Evolutionary conservation across 2,113 vertebrate genomes (phyloP).

Genomic region (Amphiprion percula): DNA sequence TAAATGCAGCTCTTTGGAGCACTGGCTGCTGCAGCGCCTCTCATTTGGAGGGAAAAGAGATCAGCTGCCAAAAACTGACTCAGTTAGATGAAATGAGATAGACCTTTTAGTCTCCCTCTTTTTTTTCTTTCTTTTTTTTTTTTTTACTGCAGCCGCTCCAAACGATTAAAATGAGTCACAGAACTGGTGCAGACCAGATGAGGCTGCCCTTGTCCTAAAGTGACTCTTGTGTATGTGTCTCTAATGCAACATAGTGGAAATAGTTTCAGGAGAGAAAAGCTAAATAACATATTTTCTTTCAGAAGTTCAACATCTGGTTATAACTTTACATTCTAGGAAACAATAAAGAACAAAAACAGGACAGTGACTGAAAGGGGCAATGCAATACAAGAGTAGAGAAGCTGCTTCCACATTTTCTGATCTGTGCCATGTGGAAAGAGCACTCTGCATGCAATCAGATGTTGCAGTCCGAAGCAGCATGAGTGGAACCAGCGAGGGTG

Average conservation of each 20-base stretch:
- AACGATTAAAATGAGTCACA: conserved; percentile 70
- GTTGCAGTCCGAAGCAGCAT: conserved; percentile 17
- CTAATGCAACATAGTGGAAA: not conserved
- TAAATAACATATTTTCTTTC: too few species aligned
- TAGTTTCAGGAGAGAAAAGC: not conserved
- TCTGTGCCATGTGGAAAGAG: conserved; percentile 9
- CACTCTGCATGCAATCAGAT: conserved; percentile 1
- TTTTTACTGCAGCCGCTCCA: conserved; percentile 30
- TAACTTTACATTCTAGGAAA: too few species aligned
- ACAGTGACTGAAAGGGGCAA: not conserved
- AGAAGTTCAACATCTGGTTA: too few species aligned
- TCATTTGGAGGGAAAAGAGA: conserved; percentile 66
- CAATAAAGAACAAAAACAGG: not conserved
- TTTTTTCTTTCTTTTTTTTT: conserved; percentile 1
- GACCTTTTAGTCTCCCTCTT: conserved; percentile 42
- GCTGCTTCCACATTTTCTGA: not conserved
- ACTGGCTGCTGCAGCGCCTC: conserved; percentile 30
- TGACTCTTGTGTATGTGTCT: conserved; percentile 14
- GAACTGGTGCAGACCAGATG: conserved; percentile 69
- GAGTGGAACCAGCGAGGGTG: conserved; percentile 29
- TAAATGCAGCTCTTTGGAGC: conserved; percentile 26
- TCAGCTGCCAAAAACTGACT: conserved; percentile 71
- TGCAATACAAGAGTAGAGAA: too few species aligned
- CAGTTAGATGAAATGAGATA: conserved; percentile 70
- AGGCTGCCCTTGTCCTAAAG: conserved; percentile 54